These are phyloP conservation scores for Florisuga fusca DNA, from an alignment of 2,797 vertebrate species.

Conservation along the genomic window DNA sequence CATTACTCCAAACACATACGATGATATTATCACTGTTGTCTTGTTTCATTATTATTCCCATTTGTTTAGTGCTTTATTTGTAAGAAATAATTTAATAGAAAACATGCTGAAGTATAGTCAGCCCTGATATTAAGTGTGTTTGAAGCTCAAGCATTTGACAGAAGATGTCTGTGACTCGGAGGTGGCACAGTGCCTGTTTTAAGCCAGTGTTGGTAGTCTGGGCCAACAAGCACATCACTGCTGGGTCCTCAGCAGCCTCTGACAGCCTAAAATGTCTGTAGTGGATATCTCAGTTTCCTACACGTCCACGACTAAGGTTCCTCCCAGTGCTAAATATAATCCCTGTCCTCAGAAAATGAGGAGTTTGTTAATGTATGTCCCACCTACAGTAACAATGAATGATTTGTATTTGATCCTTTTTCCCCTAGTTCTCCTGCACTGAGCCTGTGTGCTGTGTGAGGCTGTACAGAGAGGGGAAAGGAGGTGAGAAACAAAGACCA, in stretches of 20 bases:
- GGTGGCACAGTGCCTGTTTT: background rate
- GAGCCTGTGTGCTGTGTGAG: background rate
- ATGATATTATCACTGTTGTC: constrained; percentile 35
- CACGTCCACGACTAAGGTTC: background rate
- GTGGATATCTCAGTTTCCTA: background rate
- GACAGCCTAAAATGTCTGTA: background rate
- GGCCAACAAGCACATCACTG: background rate
- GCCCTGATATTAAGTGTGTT: background rate
- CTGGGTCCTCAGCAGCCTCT: background rate
- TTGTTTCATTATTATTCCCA: constrained; percentile 60
- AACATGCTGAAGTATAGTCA: constrained; percentile 37
- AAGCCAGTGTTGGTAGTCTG: background rate
- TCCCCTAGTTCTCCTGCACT: background rate
- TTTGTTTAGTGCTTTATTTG: constrained; percentile 45
- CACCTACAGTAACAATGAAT: background rate
- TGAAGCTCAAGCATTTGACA: background rate
- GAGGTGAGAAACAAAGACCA: background rate
- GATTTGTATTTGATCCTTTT: background rate
- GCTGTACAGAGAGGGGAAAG: background rate
- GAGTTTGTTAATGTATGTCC: background rate
- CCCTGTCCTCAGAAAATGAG: background rate
- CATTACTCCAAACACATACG: constrained; percentile 7
- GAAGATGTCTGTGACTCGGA: background rate
- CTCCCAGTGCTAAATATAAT: background rate
- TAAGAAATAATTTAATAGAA: constrained; percentile 55